Conservation (phyloP, 2,888 invertebrate species). For the Atrina japonica region DNA sequence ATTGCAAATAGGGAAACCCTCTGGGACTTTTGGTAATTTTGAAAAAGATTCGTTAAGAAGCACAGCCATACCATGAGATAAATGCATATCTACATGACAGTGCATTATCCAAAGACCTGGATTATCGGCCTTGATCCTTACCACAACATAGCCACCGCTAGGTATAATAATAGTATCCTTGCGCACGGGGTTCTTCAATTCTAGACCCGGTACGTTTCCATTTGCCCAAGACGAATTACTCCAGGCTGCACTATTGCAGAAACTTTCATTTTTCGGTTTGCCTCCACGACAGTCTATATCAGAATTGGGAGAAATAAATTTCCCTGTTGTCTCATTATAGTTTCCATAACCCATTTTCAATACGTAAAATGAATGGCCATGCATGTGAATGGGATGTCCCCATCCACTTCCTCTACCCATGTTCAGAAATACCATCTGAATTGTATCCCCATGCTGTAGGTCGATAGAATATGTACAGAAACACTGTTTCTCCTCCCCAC, state of each 20-base stretch:
- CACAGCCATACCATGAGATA: conserved; percentile 74
- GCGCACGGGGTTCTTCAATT: conserved; percentile 62
- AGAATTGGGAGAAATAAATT: conserved; percentile 30
- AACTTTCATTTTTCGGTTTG: conserved; percentile 37
- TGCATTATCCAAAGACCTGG: conserved; percentile 77
- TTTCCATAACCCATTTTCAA: conserved; percentile 70
- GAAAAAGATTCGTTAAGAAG: conserved; percentile 69
- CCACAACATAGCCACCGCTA: conserved; percentile 75
- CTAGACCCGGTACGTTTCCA: conserved; percentile 64
- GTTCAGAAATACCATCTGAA: conserved; percentile 70
- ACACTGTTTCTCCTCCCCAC: conserved; percentile 58
- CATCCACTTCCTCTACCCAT: conserved; percentile 67
- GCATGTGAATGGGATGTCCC: conserved; percentile 76
- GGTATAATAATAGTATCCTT: conserved; percentile 78
- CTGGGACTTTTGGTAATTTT: conserved; percentile 56
- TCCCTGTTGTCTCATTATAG: conserved; percentile 43
- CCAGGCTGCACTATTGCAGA: conserved; percentile 72
- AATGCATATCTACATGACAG: conserved; percentile 75
- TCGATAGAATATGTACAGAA: conserved; percentile 62
- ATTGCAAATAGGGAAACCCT: conserved; percentile 66
- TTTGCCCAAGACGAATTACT: conserved; percentile 64
- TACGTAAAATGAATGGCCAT: conserved; percentile 75
- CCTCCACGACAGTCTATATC: conserved; percentile 52
- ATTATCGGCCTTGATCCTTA: conserved; percentile 74
- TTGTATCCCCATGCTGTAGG: conserved; percentile 59